phyloP scores from a whole-genome alignment of 2,797 vertebrate genomes.

The Rhinophrynus dorsalis region DNA sequence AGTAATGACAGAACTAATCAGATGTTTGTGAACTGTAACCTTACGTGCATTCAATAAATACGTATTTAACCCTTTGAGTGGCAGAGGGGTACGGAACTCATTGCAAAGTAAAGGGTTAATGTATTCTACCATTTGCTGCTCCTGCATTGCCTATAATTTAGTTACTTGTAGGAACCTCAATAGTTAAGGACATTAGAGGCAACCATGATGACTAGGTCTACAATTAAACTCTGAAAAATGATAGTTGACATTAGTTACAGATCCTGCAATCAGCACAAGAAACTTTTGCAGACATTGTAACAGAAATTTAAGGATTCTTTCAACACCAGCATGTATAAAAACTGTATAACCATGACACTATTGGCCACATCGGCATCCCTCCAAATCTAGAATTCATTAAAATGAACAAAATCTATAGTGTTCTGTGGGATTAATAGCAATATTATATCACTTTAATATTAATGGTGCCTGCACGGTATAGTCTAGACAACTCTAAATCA shows the following conservation, averaged over 20 bases:
- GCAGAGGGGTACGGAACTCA: too few relatives aligned
- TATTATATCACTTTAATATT: not conserved
- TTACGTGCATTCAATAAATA: too few relatives aligned
- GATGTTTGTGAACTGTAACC: too few relatives aligned
- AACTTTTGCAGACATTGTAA: not conserved
- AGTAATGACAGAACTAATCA: too few relatives aligned
- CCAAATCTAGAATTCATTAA: not conserved
- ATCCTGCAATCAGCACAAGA: not conserved
- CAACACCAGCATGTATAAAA: constrained; percentile 15
- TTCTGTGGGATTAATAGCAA: not conserved
- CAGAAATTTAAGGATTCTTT: constrained; percentile 8
- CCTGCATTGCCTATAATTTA: too few relatives aligned
- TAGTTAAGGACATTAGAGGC: too few relatives aligned
- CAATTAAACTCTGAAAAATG: not conserved
- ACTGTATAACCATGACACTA: constrained; percentile 17
- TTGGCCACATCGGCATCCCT: not conserved
- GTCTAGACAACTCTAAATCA: not conserved
- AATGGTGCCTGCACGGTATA: not conserved
- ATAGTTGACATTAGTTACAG: not conserved
- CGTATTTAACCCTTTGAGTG: too few relatives aligned
- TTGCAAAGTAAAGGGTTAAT: too few relatives aligned
- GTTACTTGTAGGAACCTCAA: too few relatives aligned
- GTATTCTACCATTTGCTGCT: too few relatives aligned
- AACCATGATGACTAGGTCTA: too few relatives aligned
- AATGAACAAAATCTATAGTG: not conserved